Evolutionary conservation across 2,888 invertebrate species (phyloP).

Genomic region (Archips xylosteana): DNA sequence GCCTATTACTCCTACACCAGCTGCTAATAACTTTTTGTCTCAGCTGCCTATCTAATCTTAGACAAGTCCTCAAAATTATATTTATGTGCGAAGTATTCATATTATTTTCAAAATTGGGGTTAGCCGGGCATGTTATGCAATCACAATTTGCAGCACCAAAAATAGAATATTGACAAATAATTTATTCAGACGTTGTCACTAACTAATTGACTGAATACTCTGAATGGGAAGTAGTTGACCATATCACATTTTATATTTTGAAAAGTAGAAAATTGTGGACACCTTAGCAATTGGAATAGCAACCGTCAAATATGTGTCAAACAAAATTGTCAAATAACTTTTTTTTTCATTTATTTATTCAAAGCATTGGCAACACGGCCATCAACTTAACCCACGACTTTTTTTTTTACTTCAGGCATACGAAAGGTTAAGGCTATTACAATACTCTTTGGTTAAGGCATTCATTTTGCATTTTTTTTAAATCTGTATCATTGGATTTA

Average conservation of each 20-base stretch:
- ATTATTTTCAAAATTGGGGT: conserved; percentile 41
- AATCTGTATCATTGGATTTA: too few species aligned
- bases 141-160: conserved; percentile 47
- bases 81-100: conserved; percentile 72
- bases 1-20: conserved; percentile 52
- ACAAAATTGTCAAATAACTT: too few species aligned
- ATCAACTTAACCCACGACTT: too few species aligned
- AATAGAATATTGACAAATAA: neutral
- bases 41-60: conserved; percentile 63
- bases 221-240: neutral
- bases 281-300: neutral
- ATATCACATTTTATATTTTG: conserved; percentile 10
- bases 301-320: neutral
- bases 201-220: neutral
- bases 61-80: conserved; percentile 61
- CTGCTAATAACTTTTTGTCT: conserved; percentile 58
- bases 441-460: too few species aligned
- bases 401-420: too few species aligned
- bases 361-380: too few species aligned
- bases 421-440: too few species aligned
- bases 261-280: neutral
- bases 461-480: too few species aligned
- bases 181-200: neutral
- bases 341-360: neutral
- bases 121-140: conserved; percentile 68